Percentiles rank a stretch among this genome's conserved stretches.
Evolutionary conservation across 2,113 vertebrate genomes (phyloP).

Genomic region (Myrmophylax atrothorax): DNA sequence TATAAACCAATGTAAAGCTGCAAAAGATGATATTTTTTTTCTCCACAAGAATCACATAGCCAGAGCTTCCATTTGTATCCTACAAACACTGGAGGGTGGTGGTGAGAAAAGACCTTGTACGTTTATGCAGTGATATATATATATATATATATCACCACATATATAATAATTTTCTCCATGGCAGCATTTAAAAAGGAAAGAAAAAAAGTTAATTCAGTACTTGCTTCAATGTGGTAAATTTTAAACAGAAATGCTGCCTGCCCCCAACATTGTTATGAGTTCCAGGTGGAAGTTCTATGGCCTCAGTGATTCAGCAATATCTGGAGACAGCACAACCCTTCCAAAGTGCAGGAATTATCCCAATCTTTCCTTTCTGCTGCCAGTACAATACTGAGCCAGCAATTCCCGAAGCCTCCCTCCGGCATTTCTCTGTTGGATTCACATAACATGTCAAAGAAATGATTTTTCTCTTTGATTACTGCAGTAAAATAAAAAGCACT

Average conservation of each 20-base stretch:
- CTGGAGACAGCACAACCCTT: not conserved
- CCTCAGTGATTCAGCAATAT: not conserved
- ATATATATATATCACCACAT: not conserved
- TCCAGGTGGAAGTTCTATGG: slow-evolving; percentile 21
- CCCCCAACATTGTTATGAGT: not conserved
- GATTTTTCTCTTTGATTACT: slow-evolving; percentile 45
- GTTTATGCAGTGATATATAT: not conserved
- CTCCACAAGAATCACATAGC: not conserved
- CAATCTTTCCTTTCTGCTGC: not conserved
- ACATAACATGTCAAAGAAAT: slow-evolving; percentile 10
- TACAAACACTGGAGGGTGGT: too few relatives aligned
- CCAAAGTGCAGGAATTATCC: not conserved
- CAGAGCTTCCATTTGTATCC: not conserved
- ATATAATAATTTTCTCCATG: not conserved
- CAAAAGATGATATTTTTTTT: not conserved
- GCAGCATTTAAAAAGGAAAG: not conserved
- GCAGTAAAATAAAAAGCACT: slow-evolving; percentile 43
- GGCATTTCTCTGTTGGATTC: slow-evolving; percentile 18
- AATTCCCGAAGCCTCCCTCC: not conserved
- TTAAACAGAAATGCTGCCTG: not conserved
- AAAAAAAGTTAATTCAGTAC: not conserved
- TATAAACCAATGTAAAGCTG: not conserved
- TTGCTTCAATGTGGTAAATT: not conserved
- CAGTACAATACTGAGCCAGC: not conserved
- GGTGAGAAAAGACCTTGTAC: not conserved